Base-by-base conservation (phyloP, 2,797 vertebrate species). In the Xiphorhynchus erythropygius region DNA sequence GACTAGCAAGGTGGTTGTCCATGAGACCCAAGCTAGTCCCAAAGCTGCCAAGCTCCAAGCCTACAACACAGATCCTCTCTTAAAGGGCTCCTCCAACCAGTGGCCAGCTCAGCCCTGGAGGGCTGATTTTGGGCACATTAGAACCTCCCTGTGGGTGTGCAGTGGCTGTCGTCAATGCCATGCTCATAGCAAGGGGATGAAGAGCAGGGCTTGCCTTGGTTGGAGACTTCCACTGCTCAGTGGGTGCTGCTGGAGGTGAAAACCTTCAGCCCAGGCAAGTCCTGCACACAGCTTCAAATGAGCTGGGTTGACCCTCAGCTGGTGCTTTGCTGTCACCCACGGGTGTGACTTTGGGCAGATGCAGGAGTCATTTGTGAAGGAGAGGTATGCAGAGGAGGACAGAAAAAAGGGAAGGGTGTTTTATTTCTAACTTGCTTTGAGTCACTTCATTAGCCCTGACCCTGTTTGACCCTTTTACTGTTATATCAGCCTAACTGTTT, bases 381-480 rank as follows among this genome's bases (percentile, higher is more conserved):
- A 57, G 23, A 65, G 42, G 46, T 11, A 32, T 33, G 44, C 35
- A 33, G 52, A 14, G 50, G 8, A 78, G 21, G n/a, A 81, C 3
- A 9, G 73, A 69, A 47, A 49, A 86, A 50, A 67, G 9, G 7
- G 37, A 84, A 94, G 37, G 62, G 17, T 71, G 56, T 47, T 95
- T 94, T 79, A 62, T 47, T 70, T 69, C 89, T 67, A 75, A n/a
- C 86, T 89, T 95, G 68, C 87, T n/a, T 4, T 11, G 84, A 96
- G 91, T 94, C 86, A 95, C 93, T 97, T 97, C 95, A 95, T 97
- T 96, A 97, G 74, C 76, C 84, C 82, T 77, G 91, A 69, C 82
- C 89, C 94, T 42, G n/a, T 57, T 84, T 95, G 92, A 97, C 84
- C 94, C 94, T 94, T 91, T 95, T 90, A 84, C 93, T 92, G 73